These are phyloP conservation scores for Pipistrellus kuhlii DNA, from an alignment of 2,797 vertebrate species.

Conservation along the genomic window DNA sequence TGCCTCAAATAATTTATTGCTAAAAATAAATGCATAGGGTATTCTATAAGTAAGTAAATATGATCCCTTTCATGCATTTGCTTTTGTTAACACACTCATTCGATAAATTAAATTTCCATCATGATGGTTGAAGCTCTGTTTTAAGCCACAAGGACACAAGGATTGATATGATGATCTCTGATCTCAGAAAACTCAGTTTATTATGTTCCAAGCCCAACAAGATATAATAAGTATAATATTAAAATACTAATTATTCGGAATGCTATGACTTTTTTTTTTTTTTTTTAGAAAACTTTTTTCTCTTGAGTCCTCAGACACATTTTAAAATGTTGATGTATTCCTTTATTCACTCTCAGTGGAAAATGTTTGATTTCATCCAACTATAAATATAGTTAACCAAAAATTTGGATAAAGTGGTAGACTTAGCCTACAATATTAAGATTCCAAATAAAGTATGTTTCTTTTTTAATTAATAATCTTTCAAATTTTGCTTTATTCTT, in stretches of 20 bases:
- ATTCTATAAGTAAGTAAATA: slow-evolving; percentile 40
- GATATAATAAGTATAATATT: slow-evolving; percentile 69
- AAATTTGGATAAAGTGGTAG: slow-evolving; percentile 34
- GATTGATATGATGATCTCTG: not conserved
- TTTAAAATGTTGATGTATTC: slow-evolving; percentile 78
- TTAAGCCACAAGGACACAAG: not conserved
- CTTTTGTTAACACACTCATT: slow-evolving; percentile 30
- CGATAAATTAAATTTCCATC: slow-evolving; percentile 10
- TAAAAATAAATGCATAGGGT: not conserved
- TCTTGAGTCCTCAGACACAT: slow-evolving; percentile 67
- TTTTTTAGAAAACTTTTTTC: slow-evolving; percentile 65
- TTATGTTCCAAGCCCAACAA: slow-evolving; percentile 37
- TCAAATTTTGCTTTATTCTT: slow-evolving; percentile 72
- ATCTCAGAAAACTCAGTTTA: not conserved
- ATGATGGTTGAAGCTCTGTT: not conserved
- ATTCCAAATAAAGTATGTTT: slow-evolving; percentile 57
- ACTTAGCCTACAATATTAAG: slow-evolving; percentile 21
- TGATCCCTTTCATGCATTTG: not conserved
- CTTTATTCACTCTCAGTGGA: slow-evolving; percentile 66
- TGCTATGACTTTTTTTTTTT: slow-evolving; percentile 58
- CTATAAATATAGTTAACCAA: slow-evolving; percentile 58
- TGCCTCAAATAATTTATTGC: slow-evolving; percentile 17
- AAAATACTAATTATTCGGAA: slow-evolving; percentile 71
- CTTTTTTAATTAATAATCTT: slow-evolving; percentile 11
- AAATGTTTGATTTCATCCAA: slow-evolving; percentile 71